Base-by-base conservation (phyloP, 2,113 vertebrate species). In the Calidris pugnax region DNA sequence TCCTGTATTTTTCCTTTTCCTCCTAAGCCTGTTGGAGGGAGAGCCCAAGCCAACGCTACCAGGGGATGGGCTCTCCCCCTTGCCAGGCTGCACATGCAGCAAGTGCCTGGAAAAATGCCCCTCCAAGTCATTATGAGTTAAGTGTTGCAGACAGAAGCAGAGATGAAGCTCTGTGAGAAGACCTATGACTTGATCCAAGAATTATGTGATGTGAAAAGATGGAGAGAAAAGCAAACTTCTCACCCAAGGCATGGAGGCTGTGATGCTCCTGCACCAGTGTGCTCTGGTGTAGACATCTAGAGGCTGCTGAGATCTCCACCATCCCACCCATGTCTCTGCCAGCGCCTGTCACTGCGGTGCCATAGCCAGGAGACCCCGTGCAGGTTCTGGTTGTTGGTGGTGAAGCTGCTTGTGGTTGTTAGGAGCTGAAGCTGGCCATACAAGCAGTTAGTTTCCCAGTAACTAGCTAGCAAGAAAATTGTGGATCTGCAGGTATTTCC, bases 31-130 rank as follows among this genome's bases (percentile, higher is more conserved):
- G 91, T 79, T 83, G 87, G 74, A 90, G 75, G 95, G 60, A 41
- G 32, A 55, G 7, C 39, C 59, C 72, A 14, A 56, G 84, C 14
- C 69, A 37, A 27, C 10, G 22, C 68, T 55, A 32, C 1, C 32
- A 60, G 77, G 43, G 30, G 66, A 16, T 8, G 95, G 81, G 32
- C 85, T 47, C 41, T 96, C 39, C 75, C 8, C 0, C 79, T 88
- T 89, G 27, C 73, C 68, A 39, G 93, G 87, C 71, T 94, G 74
- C 74, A 82, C 35, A 14, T 27, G 17, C 72, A 92, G 85, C 3
- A 7, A 93, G 68, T 91, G 80, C 79, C 93, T 95, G 94, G 95
- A 92, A 94, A 74, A 81, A 59, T 69, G 68, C 51, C 89, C 39
- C 50, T 94, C 59, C 41, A 17, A 75, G 72, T 93, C 89, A 87